These are phyloP conservation scores for Drosophila pallidifrons DNA, from an alignment of 1,140 invertebrate genomes.

Conservation along the genomic window DNA sequence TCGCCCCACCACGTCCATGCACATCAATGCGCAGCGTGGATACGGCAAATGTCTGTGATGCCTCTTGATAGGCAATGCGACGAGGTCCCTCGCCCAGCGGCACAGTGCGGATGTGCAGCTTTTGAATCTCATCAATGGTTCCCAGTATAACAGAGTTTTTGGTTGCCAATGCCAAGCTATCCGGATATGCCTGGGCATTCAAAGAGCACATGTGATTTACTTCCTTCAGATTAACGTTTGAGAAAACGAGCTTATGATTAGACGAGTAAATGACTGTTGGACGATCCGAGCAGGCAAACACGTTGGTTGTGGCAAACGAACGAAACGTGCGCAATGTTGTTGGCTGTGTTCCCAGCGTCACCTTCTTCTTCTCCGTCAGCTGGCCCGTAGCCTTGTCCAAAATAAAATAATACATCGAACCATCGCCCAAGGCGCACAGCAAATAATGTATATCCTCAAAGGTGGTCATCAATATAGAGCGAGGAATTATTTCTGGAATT, in stretches of 20 bases:
- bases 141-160: conserved; percentile 98
- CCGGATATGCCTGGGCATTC: conserved; percentile 97
- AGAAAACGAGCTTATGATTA: conserved; percentile 99
- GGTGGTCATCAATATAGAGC: conserved; percentile 97
- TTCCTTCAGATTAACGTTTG: conserved; percentile 99
- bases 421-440: conserved; percentile 97
- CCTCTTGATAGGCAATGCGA: conserved; percentile 97
- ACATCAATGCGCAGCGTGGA: conserved; percentile 95
- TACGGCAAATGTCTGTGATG: conserved; percentile 97
- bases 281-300: conserved; percentile 99
- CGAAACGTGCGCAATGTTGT: conserved; percentile 96
- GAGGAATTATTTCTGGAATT: conserved; percentile 94
- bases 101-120: conserved; percentile 98
- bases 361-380: conserved; percentile 94
- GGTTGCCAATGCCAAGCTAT: conserved; percentile 97
- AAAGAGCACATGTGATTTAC: conserved; percentile 99
- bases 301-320: conserved; percentile 96
- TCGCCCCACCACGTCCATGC: conserved; percentile 89
- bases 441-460: conserved; percentile 97
- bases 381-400: conserved; percentile 90
- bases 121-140: conserved; percentile 99
- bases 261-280: conserved; percentile 99
- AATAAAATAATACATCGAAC: conserved; percentile 98
- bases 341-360: conserved; percentile 98
- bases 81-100: conserved; percentile 97